These are phyloP conservation scores for Acromyrmex charruanus DNA, from an alignment of 1,140 invertebrate species.

Conservation along the genomic window DNA sequence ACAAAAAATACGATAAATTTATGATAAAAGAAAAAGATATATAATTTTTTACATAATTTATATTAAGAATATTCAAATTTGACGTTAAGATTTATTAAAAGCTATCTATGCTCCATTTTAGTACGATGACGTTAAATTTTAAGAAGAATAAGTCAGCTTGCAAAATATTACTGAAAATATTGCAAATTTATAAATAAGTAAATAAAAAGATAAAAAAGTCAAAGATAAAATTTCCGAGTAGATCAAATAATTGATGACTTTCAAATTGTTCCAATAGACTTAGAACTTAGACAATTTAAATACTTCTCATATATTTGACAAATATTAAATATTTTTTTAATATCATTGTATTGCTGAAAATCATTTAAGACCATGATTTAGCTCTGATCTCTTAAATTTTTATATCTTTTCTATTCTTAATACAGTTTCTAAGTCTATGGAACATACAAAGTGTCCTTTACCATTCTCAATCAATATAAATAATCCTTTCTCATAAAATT, in stretches of 20 bases:
- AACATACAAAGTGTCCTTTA: not conserved
- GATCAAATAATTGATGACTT: not conserved
- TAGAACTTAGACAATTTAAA: not conserved
- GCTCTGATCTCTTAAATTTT: not conserved
- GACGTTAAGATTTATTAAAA: not conserved
- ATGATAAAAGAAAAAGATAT: not conserved
- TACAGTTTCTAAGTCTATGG: not conserved
- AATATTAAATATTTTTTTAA: not conserved
- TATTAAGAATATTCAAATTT: constrained; percentile 1
- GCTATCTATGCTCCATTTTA: not conserved
- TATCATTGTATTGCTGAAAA: not conserved
- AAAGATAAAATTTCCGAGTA: not conserved
- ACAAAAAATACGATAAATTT: not conserved
- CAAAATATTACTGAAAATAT: not conserved
- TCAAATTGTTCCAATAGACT: not conserved
- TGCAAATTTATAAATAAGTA: not conserved
- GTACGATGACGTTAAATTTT: not conserved
- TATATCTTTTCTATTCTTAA: not conserved
- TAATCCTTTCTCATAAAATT: no score
- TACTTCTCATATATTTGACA: not conserved
- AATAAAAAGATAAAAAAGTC: not conserved
- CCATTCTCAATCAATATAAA: no score
- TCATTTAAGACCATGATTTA: not conserved
- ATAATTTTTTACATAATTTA: not conserved
- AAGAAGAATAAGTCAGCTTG: not conserved